These are phyloP conservation scores for Lutraria rhynchaena DNA, from an alignment of 1,140 invertebrate species.

Conservation along the genomic window DNA sequence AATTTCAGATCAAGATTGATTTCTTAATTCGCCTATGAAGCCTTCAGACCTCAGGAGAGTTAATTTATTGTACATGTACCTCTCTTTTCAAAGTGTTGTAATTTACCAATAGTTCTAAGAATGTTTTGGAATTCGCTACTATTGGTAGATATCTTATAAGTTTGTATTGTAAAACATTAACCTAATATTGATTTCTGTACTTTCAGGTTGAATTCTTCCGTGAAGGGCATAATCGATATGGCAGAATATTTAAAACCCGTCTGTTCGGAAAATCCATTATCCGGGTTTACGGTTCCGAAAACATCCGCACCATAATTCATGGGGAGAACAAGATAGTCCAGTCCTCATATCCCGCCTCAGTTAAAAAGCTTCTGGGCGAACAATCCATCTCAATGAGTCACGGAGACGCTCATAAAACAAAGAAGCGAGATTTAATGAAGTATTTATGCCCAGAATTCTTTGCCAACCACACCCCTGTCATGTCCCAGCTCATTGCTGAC, in stretches of 20 bases:
- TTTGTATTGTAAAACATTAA: background rate
- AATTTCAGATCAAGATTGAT: background rate
- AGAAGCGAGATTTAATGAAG: conserved; percentile 64
- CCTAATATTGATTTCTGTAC: background rate
- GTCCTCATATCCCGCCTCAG: conserved; percentile 68
- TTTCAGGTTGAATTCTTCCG: conserved; percentile 66
- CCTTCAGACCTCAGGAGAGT: background rate
- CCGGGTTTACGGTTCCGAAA: conserved; percentile 69
- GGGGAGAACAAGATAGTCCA: conserved; percentile 72
- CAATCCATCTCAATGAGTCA: conserved; percentile 59
- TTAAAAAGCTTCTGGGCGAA: conserved; percentile 64
- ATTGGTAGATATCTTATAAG: background rate
- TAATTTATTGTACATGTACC: background rate
- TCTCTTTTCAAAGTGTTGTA: background rate
- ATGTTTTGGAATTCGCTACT: background rate
- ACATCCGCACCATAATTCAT: conserved; percentile 68
- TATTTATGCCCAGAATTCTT: conserved; percentile 70
- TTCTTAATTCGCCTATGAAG: background rate
- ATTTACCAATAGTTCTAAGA: background rate
- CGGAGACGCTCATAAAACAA: conserved; percentile 61
- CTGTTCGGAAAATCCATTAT: conserved; percentile 69
- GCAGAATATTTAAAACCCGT: conserved; percentile 73
- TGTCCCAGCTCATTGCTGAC: conserved; percentile 56
- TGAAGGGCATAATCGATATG: conserved; percentile 60
- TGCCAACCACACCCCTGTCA: conserved; percentile 56